Conservation (phyloP, 2,113 vertebrate genomes). For the Forbesichthys papilliferus region DNA sequence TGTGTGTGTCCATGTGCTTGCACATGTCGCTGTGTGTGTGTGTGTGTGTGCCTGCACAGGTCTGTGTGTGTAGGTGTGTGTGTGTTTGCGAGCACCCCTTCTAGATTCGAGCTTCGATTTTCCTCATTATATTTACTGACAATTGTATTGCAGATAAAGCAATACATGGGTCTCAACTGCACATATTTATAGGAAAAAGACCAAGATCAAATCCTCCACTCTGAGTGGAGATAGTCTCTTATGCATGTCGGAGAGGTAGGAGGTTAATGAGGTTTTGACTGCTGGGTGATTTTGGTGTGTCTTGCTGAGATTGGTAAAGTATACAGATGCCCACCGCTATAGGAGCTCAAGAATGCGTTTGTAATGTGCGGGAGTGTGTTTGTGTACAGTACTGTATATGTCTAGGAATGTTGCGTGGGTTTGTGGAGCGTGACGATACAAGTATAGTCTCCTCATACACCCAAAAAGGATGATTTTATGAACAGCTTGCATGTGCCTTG, state of each 20-base stretch:
- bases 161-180: constrained; percentile 49
- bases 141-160: constrained; percentile 64
- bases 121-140: constrained; percentile 53
- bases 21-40: not conserved
- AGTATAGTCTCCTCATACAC: no score
- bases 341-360: constrained; percentile 15
- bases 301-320: constrained; percentile 37
- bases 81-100: not conserved
- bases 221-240: constrained; percentile 49
- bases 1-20: constrained; percentile 5
- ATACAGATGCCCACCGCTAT: constrained; percentile 26
- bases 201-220: constrained; percentile 58
- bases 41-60: constrained; percentile 5
- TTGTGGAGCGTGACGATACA: not conserved
- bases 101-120: constrained; percentile 43
- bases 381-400: constrained; percentile 9
- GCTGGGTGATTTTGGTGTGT: constrained; percentile 30
- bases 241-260: constrained; percentile 51
- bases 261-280: constrained; percentile 66
- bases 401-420: not conserved
- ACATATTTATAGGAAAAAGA: constrained; percentile 59
- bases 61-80: not conserved
- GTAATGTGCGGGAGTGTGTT: not conserved
- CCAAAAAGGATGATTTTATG: no score
- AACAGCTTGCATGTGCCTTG: no score